Evolutionary conservation across 1,140 invertebrate genomes (phyloP).

Genomic region (Episyrphus balteatus): DNA sequence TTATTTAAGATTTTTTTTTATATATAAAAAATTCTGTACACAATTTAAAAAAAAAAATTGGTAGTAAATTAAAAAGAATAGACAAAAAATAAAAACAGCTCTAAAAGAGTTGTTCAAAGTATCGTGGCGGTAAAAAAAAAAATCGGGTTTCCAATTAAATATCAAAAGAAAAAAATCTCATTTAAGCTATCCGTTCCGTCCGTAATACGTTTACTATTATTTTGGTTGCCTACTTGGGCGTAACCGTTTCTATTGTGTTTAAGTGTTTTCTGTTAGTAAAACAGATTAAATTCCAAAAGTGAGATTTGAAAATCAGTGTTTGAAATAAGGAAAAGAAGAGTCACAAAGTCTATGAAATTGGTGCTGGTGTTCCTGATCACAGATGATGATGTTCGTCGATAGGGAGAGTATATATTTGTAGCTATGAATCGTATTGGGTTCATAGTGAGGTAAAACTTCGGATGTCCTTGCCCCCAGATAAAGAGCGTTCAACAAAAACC

Average conservation of each 20-base stretch:
- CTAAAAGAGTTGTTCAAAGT: constrained; percentile 1
- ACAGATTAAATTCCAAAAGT: too few species aligned
- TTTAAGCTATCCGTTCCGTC: too few species aligned
- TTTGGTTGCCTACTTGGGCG: too few species aligned
- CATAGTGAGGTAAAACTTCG: constrained; percentile 6
- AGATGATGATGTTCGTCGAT: background rate
- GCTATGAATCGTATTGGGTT: constrained; percentile 7
- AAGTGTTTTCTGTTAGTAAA: too few species aligned
- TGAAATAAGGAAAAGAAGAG: background rate
- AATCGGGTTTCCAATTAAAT: constrained; percentile 22
- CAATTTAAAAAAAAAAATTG: constrained; percentile 5
- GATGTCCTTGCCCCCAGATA: too few species aligned
- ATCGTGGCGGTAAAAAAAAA: constrained; percentile 12
- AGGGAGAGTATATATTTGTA: background rate
- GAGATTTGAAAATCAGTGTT: background rate
- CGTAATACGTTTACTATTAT: too few species aligned
- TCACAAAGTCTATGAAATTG: too few species aligned
- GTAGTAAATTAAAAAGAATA: background rate
- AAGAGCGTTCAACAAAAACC: too few species aligned
- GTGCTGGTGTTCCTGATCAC: too few species aligned
- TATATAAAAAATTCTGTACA: constrained; percentile 11
- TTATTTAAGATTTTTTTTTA: background rate
- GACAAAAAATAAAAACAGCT: constrained; percentile 1
- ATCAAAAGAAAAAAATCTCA: background rate
- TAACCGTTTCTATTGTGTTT: too few species aligned